These are phyloP conservation scores for Melipona quadrifasciata DNA, from an alignment of 1,140 invertebrate genomes.

Conservation along the genomic window DNA sequence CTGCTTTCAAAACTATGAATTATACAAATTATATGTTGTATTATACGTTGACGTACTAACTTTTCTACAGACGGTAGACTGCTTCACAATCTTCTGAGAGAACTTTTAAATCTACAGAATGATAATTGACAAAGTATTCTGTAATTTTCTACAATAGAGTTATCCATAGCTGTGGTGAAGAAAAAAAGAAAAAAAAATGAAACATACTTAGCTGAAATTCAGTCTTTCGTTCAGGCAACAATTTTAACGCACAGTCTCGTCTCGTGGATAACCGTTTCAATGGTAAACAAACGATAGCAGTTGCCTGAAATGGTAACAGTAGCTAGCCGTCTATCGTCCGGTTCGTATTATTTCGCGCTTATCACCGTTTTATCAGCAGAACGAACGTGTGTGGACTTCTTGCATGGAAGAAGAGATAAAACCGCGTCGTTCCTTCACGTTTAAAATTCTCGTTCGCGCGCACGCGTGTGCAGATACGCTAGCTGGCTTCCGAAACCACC, in stretches of 20 bases:
- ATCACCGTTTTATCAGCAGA: conserved; percentile 53
- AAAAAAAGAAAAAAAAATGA: too few species aligned
- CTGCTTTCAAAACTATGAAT: too few species aligned
- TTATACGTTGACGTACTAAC: too few species aligned
- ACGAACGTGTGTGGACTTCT: background rate
- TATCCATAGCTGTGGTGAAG: too few species aligned
- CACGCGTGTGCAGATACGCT: conserved; percentile 3
- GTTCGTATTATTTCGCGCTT: conserved; percentile 29
- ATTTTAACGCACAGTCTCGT: background rate
- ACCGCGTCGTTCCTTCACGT: background rate
- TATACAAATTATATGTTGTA: too few species aligned
- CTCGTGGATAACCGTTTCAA: background rate
- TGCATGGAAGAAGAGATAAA: background rate
- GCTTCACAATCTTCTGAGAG: background rate
- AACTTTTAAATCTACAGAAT: background rate
- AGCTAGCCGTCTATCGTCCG: background rate
- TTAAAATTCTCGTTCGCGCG: conserved; percentile 26
- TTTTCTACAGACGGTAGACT: too few species aligned
- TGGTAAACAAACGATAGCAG: conserved; percentile 5
- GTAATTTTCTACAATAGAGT: background rate
- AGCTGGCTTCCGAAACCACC: conserved; percentile 52
- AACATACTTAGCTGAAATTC: background rate
- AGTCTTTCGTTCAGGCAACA: background rate
- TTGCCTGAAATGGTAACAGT: background rate
- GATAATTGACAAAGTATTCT: background rate